Base-by-base conservation (phyloP, 1,140 invertebrate genomes). In the Tyrophagus putrescentiae region DNA sequence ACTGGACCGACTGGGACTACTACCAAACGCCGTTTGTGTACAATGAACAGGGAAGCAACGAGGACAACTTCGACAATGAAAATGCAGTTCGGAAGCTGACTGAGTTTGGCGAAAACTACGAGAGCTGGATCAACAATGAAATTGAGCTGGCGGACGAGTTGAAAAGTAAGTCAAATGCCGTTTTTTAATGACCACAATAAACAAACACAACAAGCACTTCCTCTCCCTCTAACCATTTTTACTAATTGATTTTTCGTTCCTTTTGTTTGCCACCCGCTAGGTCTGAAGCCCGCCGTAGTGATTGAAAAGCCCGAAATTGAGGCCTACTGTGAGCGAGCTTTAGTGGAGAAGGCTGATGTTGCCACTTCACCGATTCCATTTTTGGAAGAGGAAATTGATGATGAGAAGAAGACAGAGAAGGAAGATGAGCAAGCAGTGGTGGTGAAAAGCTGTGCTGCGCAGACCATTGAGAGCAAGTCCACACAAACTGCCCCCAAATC, bases 101-200 rank as follows among this genome's bases (percentile, higher is more conserved):
- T 16, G 61, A 62, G 41, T 62, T 62, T 50, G 61, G 61, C 23
- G 61, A 62, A 59, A 62, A 62, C 23, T 62, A 62, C 52, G 61
- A 62, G 25, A 34, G 27, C 21, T 62, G 61, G 61, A 48, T 62
- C 41, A 59, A 34, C 39, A 34, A 28, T 23, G 61, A 62, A 27
- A 13, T 18, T 2, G 56, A 58, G n/a, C n/a, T n/a, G n/a, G 16
- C 25, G 25, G 53, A 48, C 31, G 45, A 31, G 39, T 34, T 31
- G 11, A 54, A 27, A 33, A 13, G 27, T 13, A 54, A 39, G 36
- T 13, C 11, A 39, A 39, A n/a, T 13, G n/a, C 11, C 11, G n/a
- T 13, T 13, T 21, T 42, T 42, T 42, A 3, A 42, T 42, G 18
- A n/a, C n/a, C n/a, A n/a, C n/a, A n/a, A n/a, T n/a, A n/a, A n/a